These are phyloP conservation scores for Miichthys miiuy DNA, from an alignment of 2,797 vertebrate species.

Conservation along the genomic window DNA sequence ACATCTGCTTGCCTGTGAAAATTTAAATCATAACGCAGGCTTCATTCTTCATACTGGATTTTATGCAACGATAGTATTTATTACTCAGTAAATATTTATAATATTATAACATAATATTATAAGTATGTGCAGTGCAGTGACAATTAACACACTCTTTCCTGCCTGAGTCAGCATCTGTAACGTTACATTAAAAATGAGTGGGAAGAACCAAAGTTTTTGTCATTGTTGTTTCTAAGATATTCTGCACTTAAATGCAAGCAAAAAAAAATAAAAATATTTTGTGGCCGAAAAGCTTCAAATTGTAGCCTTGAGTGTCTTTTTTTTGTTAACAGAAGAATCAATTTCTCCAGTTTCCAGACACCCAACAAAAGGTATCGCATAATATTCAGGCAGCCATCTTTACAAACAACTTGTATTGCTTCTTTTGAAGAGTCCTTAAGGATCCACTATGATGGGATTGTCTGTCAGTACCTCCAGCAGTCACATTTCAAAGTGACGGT, in stretches of 20 bases:
- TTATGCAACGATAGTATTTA: not conserved
- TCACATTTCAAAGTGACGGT: constrained; percentile 90
- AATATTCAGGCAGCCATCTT: not conserved
- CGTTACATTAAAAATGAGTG: not conserved
- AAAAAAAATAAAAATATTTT: constrained; percentile 11
- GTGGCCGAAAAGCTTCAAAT: constrained; percentile 4
- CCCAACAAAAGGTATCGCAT: not conserved
- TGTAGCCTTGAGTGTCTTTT: constrained; percentile 1
- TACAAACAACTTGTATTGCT: not conserved
- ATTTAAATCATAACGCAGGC: not conserved
- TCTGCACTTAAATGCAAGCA: not conserved
- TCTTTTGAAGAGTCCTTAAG: constrained; percentile 18
- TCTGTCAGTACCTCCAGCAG: constrained; percentile 28
- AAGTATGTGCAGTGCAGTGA: constrained; percentile 5
- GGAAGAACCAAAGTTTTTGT: not conserved
- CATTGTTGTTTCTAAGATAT: not conserved
- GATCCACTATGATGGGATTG: not conserved
- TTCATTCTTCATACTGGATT: not conserved
- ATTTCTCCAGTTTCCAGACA: not conserved
- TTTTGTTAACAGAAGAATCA: not conserved
- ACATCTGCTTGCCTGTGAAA: not conserved
- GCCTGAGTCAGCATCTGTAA: constrained; percentile 5
- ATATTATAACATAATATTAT: too few species aligned
- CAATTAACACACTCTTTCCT: not conserved
- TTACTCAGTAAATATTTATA: not conserved